Conservation (phyloP, 1,140 invertebrate species). For the Lordiphosa clarofinis region DNA sequence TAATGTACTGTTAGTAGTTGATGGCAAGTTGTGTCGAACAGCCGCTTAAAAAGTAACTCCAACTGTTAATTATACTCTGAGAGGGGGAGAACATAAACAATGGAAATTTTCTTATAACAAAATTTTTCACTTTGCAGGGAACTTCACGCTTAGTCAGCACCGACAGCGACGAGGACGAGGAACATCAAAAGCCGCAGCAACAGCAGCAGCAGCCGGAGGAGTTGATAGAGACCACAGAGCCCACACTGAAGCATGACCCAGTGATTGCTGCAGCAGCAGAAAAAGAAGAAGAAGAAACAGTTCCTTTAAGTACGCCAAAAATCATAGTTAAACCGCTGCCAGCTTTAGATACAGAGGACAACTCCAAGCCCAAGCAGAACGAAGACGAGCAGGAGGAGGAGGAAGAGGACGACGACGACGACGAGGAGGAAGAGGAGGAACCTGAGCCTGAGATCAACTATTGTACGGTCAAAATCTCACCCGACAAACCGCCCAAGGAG, state of each 20-base stretch:
- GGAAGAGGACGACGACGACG: slow-evolving; percentile 59
- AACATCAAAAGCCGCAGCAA: slow-evolving; percentile 30
- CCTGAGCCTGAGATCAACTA: slow-evolving; percentile 79
- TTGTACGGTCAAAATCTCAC: slow-evolving; percentile 80
- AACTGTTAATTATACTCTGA: slow-evolving; percentile 24
- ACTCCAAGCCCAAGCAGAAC: slow-evolving; percentile 7
- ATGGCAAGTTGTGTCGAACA: slow-evolving; percentile 25
- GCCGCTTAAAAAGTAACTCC: slow-evolving; percentile 15
- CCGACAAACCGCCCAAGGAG: slow-evolving; percentile 80
- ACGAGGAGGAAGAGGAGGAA: slow-evolving; percentile 68
- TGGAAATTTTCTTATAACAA: slow-evolving; percentile 4
- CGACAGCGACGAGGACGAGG: slow-evolving; percentile 82
- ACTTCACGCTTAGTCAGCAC: slow-evolving; percentile 84
- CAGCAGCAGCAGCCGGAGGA: slow-evolving; percentile 32
- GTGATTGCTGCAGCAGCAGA: slow-evolving; percentile 1
- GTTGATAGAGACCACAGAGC: slow-evolving; percentile 8
- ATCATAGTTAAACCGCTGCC: slow-evolving; percentile 65
- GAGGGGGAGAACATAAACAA: neutral
- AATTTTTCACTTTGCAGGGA: slow-evolving; percentile 73
- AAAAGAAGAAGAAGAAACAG: slow-evolving; percentile 15
- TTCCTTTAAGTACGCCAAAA: slow-evolving; percentile 69
- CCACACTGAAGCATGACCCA: neutral
- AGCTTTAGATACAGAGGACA: slow-evolving; percentile 13
- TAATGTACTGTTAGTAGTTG: slow-evolving; percentile 44
- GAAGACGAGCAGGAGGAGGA: slow-evolving; percentile 23